Percentiles rank a stretch among this genome's conserved stretches.
These are phyloP conservation scores for Drepanosiphum platanoidis DNA, from an alignment of 2,888 invertebrate genomes.

Conservation along the genomic window DNA sequence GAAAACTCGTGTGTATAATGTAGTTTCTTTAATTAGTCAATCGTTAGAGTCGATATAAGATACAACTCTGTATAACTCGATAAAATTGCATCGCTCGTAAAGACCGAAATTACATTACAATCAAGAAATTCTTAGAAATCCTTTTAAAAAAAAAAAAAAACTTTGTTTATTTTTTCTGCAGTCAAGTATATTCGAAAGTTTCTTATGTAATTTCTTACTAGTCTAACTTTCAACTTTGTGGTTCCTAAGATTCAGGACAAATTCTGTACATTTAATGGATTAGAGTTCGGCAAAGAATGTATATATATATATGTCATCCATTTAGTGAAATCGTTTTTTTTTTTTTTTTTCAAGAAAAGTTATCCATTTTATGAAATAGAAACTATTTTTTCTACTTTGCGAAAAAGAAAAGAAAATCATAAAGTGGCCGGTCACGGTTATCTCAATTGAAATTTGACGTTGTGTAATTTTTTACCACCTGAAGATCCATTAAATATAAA, in stretches of 20 bases:
- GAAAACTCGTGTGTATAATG: neutral
- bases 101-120: slow-evolving; percentile 16
- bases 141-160: neutral
- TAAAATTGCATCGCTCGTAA: slow-evolving; percentile 10
- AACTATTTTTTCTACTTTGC: neutral
- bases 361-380: neutral
- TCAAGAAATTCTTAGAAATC: neutral
- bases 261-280: slow-evolving; percentile 20
- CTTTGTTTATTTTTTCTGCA: neutral
- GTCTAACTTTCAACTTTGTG: slow-evolving; percentile 6
- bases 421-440: too few species aligned
- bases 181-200: slow-evolving; percentile 31
- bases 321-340: neutral
- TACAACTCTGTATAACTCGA: neutral
- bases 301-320: neutral
- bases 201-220: slow-evolving; percentile 27
- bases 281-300: slow-evolving; percentile 32
- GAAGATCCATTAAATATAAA: too few species aligned
- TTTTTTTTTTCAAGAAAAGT: too few species aligned
- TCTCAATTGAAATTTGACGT: too few species aligned
- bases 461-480: too few species aligned
- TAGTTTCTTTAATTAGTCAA: neutral
- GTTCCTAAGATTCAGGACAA: neutral
- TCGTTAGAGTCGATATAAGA: neutral
- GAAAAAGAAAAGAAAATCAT: neutral